Percentiles rank a stretch among this genome's conserved stretches.
Conservation (phyloP, 2,797 vertebrate genomes). For the Acestrorhynchus altus region DNA sequence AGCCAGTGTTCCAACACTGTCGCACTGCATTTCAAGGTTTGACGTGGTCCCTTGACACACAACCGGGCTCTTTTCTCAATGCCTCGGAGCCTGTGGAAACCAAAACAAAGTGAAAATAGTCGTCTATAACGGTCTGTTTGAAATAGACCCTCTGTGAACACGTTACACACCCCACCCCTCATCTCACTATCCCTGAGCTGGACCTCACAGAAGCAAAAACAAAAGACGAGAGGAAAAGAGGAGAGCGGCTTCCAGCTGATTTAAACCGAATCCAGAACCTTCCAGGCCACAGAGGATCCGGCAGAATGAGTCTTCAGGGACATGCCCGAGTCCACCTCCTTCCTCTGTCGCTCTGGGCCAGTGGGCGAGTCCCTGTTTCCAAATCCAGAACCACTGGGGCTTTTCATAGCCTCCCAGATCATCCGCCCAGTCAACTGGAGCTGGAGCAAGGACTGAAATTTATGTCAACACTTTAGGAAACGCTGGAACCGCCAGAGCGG, state of each 20-base stretch:
- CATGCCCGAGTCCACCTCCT: constrained; percentile 13
- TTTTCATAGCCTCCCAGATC: constrained; percentile 42
- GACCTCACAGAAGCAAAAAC: constrained; percentile 58
- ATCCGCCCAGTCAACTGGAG: constrained; percentile 28
- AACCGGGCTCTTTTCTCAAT: constrained; percentile 10
- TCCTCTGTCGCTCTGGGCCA: neutral
- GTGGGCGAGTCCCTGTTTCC: constrained; percentile 34
- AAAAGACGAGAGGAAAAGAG: constrained; percentile 15
- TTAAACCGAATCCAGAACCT: constrained; percentile 50
- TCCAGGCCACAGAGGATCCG: constrained; percentile 33
- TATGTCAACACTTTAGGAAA: too few species aligned
- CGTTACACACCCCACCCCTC: neutral
- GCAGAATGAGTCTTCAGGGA: constrained; percentile 22
- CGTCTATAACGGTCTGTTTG: constrained; percentile 10
- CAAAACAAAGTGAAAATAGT: constrained; percentile 49
- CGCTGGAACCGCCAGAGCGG: too few species aligned
- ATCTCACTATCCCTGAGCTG: constrained; percentile 23
- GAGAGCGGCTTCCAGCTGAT: constrained; percentile 25
- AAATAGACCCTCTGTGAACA: constrained; percentile 31
- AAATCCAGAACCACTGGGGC: constrained; percentile 27
- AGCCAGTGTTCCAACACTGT: too few species aligned
- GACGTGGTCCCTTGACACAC: constrained; percentile 22
- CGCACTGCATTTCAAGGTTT: constrained; percentile 34
- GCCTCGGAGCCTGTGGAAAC: constrained; percentile 36
- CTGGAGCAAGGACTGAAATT: too few species aligned